Percentiles rank a stretch among this genome's conserved stretches.
Conservation (phyloP, 2,113 vertebrate species). For the Cheirogaleus medius region DNA sequence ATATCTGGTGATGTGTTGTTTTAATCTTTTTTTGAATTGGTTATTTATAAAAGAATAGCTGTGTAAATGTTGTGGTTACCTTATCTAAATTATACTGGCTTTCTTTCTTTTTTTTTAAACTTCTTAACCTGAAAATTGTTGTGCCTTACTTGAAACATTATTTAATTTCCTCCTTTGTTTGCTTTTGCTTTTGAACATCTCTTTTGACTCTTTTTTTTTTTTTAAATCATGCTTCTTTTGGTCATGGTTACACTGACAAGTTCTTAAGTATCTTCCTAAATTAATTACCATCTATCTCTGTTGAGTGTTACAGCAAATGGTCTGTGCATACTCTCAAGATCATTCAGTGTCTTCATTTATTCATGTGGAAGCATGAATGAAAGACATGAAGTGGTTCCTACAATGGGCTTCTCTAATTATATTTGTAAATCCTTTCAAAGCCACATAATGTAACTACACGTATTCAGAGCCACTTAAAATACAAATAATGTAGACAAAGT, state of each 20-base stretch:
- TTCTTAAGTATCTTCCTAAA: background rate
- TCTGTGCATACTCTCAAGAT: background rate
- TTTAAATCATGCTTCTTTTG: background rate
- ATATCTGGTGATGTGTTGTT: background rate
- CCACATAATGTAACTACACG: background rate
- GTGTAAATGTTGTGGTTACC: background rate
- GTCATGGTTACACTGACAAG: background rate
- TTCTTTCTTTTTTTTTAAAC: background rate
- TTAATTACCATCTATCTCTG: background rate
- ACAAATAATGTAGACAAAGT: background rate
- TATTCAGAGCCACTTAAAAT: background rate
- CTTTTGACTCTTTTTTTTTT: background rate
- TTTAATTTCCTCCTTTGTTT: slow-evolving; percentile 26
- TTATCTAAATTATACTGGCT: background rate
- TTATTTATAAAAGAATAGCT: slow-evolving; percentile 13
- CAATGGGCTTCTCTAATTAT: background rate
- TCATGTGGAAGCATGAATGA: background rate
- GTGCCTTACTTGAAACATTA: background rate
- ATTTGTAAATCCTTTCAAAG: background rate
- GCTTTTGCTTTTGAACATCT: background rate
- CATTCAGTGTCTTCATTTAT: background rate
- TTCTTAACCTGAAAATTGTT: background rate
- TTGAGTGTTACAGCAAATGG: background rate
- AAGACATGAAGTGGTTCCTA: background rate
- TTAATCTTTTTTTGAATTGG: background rate